Conservation (phyloP, 2,797 vertebrate genomes). For the Ispidina lecontei region DNA sequence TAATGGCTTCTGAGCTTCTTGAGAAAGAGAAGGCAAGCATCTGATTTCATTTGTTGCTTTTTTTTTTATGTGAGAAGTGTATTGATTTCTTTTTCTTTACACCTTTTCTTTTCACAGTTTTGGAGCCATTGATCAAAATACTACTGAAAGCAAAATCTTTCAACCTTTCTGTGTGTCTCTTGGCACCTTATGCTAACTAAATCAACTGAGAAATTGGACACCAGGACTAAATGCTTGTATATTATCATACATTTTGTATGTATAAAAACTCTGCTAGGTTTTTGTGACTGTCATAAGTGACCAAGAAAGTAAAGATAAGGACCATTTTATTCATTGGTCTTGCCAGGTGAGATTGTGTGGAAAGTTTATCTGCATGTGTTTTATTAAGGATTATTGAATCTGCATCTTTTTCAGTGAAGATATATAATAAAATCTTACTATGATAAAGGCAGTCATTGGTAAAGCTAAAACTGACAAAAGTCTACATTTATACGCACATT, state of each 20-base stretch:
- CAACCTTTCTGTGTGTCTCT: neutral
- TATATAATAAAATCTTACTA: neutral
- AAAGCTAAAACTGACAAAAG: neutral
- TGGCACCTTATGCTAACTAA: neutral
- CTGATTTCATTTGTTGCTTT: neutral
- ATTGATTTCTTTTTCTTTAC: conserved; percentile 13
- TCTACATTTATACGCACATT: neutral
- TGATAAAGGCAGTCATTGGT: neutral
- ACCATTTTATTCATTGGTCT: neutral
- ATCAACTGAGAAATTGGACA: neutral
- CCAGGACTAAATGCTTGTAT: neutral
- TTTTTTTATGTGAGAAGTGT: neutral
- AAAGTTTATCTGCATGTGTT: neutral
- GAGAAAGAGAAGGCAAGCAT: neutral
- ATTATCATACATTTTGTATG: neutral
- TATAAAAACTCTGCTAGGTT: neutral
- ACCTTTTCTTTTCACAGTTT: neutral
- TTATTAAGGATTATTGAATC: neutral
- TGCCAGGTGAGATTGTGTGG: neutral
- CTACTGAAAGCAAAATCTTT: neutral
- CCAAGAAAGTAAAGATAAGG: neutral
- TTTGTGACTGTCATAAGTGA: neutral
- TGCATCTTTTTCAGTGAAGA: neutral
- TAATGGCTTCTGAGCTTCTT: neutral
- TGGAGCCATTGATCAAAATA: neutral